Evolutionary conservation across 2,113 vertebrate genomes (phyloP).

Genomic region (Pelvicachromis taeniatus): DNA sequence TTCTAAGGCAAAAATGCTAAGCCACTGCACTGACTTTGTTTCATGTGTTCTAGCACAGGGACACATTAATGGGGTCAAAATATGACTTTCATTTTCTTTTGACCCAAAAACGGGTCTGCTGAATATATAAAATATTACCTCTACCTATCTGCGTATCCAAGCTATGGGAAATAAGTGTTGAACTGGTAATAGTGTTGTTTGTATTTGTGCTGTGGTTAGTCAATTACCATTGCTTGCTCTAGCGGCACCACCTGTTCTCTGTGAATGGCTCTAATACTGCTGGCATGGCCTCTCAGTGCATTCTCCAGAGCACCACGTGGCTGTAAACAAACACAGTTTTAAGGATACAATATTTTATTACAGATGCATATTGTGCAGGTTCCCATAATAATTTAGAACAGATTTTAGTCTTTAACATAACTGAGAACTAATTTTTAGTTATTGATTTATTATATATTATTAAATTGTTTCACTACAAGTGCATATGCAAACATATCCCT

Average conservation of each 20-base stretch:
- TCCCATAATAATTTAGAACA: not conserved
- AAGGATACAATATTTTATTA: not conserved
- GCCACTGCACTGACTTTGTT: not conserved
- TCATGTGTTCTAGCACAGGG: not conserved
- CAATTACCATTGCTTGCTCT: conserved; percentile 86
- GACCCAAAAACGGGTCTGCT: not conserved
- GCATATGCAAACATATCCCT: not conserved
- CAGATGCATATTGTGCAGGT: not conserved
- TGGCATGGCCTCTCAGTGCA: conserved; percentile 80
- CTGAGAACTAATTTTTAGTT: not conserved
- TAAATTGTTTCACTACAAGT: not conserved
- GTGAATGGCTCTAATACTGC: conserved; percentile 80
- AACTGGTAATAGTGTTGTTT: not conserved
- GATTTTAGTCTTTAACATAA: not conserved
- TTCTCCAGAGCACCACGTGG: conserved; percentile 83
- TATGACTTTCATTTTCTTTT: not conserved
- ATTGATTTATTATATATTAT: not conserved
- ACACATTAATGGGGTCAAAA: not conserved
- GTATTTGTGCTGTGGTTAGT: not conserved
- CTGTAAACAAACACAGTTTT: conserved; percentile 57
- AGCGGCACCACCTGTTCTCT: conserved; percentile 80
- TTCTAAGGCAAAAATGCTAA: not conserved
- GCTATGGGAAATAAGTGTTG: not conserved
- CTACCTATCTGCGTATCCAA: not conserved
- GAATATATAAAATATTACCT: not conserved